Evolutionary conservation across 92 coral and sea anemone species (phyloP).

Genomic region (Pocillopora meandrina): DNA sequence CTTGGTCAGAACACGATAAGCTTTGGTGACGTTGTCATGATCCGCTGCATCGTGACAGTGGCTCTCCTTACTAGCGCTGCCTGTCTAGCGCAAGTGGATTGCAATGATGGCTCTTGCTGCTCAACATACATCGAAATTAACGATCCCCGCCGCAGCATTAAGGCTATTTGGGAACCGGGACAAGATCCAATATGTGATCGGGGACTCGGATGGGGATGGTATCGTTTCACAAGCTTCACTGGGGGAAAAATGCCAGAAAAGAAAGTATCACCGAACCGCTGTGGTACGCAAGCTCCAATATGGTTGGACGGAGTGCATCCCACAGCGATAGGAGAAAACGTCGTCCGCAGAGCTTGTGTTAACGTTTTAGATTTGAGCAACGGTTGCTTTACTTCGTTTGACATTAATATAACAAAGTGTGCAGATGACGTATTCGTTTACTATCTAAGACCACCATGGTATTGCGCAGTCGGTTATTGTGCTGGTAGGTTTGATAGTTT

Average conservation of each 20-base stretch:
- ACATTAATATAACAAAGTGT: constrained; percentile 18
- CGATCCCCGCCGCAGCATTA: constrained; percentile 31
- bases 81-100: neutral
- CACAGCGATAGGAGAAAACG: neutral
- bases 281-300: constrained; percentile 36
- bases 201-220: constrained; percentile 14
- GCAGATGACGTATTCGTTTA: constrained; percentile 1
- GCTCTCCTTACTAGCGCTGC: too few relatives aligned
- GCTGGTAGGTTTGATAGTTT: constrained; percentile 13
- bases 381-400: constrained; percentile 4
- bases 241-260: constrained; percentile 26
- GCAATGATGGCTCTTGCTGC: constrained; percentile 6
- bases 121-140: neutral
- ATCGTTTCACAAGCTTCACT: constrained; percentile 32
- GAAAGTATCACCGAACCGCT: neutral
- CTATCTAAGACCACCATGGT: constrained; percentile 12
- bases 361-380: neutral
- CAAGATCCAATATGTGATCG: constrained; percentile 18
- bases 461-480: constrained; percentile 30
- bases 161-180: constrained; percentile 13
- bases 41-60: too few relatives aligned
- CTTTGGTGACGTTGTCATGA: too few relatives aligned
- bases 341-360: constrained; percentile 18
- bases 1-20: too few relatives aligned
- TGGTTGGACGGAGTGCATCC: constrained; percentile 30